Conservation (phyloP, 2,888 invertebrate species). For the Fragum sueziense region DNA sequence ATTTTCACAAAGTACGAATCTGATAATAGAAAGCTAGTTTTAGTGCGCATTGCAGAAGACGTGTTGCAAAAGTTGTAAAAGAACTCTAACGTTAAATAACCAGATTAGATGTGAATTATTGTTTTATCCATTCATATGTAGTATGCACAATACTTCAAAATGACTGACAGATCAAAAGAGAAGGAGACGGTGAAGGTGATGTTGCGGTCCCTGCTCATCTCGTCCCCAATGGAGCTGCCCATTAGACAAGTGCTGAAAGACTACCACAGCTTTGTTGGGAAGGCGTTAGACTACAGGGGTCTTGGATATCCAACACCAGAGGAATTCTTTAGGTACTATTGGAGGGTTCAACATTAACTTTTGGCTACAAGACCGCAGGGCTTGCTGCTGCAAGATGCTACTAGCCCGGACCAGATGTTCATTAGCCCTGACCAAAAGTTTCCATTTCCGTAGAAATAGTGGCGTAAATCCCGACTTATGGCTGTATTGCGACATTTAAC, state of each 20-base stretch:
- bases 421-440: too few relatives aligned
- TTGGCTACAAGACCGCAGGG: too few relatives aligned
- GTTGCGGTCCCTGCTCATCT: slow-evolving; percentile 71
- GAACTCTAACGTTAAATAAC: too few relatives aligned
- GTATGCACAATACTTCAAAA: slow-evolving; percentile 33
- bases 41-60: not conserved
- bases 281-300: slow-evolving; percentile 64
- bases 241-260: slow-evolving; percentile 68
- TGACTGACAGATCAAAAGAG: slow-evolving; percentile 58
- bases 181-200: slow-evolving; percentile 67
- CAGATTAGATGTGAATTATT: too few relatives aligned
- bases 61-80: too few relatives aligned
- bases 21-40: not conserved
- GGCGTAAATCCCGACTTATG: too few relatives aligned
- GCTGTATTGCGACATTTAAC: too few relatives aligned
- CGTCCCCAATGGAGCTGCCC: slow-evolving; percentile 72
- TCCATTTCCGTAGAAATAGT: too few relatives aligned
- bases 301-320: slow-evolving; percentile 70
- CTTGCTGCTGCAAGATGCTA: too few relatives aligned
- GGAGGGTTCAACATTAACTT: too few relatives aligned
- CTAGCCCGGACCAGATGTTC: too few relatives aligned
- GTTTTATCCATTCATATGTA: not conserved
- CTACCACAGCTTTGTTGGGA: slow-evolving; percentile 68
- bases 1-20: too few relatives aligned
- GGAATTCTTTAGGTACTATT: slow-evolving; percentile 68